Conservation (phyloP, 2,797 vertebrate genomes). For the Eulemur mongoz region DNA sequence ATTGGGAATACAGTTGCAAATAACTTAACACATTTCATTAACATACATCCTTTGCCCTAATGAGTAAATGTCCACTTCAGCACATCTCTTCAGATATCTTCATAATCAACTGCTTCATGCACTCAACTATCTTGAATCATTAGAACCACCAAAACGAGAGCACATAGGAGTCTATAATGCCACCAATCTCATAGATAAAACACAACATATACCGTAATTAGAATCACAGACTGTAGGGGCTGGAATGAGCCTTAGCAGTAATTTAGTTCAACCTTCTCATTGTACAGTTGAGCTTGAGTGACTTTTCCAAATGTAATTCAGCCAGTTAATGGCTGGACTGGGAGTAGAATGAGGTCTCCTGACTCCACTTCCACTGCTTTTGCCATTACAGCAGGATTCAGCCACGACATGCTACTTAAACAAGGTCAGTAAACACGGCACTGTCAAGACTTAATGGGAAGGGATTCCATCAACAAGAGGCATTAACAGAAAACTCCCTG, state of each 20-base stretch:
- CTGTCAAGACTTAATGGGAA: constrained; percentile 48
- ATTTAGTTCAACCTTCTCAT: constrained; percentile 70
- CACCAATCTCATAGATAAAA: constrained; percentile 60
- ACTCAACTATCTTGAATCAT: background rate
- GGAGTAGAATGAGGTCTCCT: constrained; percentile 62
- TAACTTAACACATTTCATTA: background rate
- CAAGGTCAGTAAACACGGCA: constrained; percentile 36
- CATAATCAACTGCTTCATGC: background rate
- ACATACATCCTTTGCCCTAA: background rate
- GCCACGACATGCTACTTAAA: constrained; percentile 45
- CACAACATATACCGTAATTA: constrained; percentile 20
- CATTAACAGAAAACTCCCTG: constrained; percentile 23
- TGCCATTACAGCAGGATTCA: constrained; percentile 54
- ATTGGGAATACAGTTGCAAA: background rate
- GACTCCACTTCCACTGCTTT: constrained; percentile 54
- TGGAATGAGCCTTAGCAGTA: constrained; percentile 46
- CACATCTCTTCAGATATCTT: background rate
- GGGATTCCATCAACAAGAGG: constrained; percentile 25
- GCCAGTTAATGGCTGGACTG: constrained; percentile 48
- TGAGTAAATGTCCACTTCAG: background rate
- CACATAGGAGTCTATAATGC: background rate
- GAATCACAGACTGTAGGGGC: constrained; percentile 54
- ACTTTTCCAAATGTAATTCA: constrained; percentile 75
- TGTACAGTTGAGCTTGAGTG: constrained; percentile 65
- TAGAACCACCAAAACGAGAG: constrained; percentile 44